Base-by-base conservation (phyloP, 1,140 invertebrate genomes). In the Varroa destructor region DNA sequence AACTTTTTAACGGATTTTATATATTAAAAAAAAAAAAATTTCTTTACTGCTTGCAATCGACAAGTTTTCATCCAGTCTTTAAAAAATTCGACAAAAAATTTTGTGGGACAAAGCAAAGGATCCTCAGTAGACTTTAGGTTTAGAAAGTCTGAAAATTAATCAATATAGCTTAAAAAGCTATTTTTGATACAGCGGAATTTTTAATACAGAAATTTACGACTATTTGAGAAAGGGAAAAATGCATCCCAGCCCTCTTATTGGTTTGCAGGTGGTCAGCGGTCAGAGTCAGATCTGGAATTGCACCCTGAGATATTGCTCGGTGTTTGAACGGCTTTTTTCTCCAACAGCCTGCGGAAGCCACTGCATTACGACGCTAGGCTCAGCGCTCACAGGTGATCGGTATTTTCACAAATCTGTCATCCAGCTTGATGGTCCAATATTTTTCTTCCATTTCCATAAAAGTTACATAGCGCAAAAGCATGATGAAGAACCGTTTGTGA, bases 351-450 rank as follows among this genome's bases (percentile, higher is more conserved):
- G 61, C 8, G 61, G 61, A 3, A 67, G 61, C 61, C 1, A 12
- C 12, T 67, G 61, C 61, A 12, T 46, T 10, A 67, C 40, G 61
- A 43, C 61, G 36, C 36, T 67, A 2, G 40, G 61, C 36, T 37
- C 61, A 67, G 61, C 61, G 10, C 61, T 67, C 14, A 67, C 61
- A 67, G 61, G 61, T 67, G 6, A 37, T 58, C 57, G 57, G 40
- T 6, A 58, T 36, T 42, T 12, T 5, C 57, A 58, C 12, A 5
- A 36, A 42, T 6, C 12, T 3, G 40, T 5, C 57, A 58, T 5
- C 25, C 6, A 58, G 3, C 6, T 5, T 37, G 12, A 58, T 58
- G 12, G 25, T 5, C 3, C 25, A 58, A 58, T 42, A 36, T 42
- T 58, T 36, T 5, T 5, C 57, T 42, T 12, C 3, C 25, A 5